These are phyloP conservation scores for Chrysina gloriosa DNA, from an alignment of 2,888 invertebrate genomes.

Conservation along the genomic window DNA sequence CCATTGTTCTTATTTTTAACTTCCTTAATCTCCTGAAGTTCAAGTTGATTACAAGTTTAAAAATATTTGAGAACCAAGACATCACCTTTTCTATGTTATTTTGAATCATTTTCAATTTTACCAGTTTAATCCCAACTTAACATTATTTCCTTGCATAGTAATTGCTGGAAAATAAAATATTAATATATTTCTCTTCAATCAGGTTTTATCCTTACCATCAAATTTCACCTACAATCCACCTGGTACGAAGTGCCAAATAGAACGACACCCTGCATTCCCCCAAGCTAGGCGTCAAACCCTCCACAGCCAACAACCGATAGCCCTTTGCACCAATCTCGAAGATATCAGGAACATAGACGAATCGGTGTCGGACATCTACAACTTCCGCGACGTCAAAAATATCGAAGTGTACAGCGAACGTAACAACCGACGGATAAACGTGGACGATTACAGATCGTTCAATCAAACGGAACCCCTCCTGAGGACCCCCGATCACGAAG, in stretches of 20 bases:
- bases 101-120: no score
- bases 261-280: constrained; percentile 56
- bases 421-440: constrained; percentile 51
- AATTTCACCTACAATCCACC: constrained; percentile 88
- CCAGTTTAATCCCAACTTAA: no score
- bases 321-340: constrained; percentile 69
- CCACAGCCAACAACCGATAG: constrained; percentile 72
- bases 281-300: constrained; percentile 68
- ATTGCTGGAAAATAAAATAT: no score
- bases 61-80: no score
- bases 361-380: constrained; percentile 62
- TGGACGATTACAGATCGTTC: constrained; percentile 58
- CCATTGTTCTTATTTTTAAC: no score
- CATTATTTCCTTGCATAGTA: no score
- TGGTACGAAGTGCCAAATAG: constrained; percentile 61
- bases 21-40: no score
- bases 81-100: no score
- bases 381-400: constrained; percentile 57
- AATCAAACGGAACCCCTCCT: constrained; percentile 51
- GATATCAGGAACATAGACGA: constrained; percentile 65
- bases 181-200: constrained; percentile 56
- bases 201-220: constrained; percentile 83
- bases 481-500: constrained; percentile 54
- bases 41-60: no score
- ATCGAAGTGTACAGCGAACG: constrained; percentile 61